Percentiles rank a stretch among this genome's conserved stretches.
Conservation (phyloP, 1,140 invertebrate species). For the Drosophila yakuba region DNA sequence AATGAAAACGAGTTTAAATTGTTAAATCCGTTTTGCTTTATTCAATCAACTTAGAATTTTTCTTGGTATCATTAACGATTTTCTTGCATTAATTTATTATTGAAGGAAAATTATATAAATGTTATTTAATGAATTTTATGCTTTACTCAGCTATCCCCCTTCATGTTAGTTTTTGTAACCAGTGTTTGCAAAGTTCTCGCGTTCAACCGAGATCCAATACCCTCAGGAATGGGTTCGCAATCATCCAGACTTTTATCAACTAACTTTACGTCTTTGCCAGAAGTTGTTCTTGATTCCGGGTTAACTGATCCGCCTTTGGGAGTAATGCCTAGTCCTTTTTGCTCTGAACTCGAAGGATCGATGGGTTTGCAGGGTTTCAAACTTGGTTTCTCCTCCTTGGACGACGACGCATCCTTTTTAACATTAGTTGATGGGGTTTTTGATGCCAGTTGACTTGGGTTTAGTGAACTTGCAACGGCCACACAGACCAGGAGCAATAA, state of each 20-base stretch:
- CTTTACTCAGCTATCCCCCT: no score
- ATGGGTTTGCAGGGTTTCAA: not conserved
- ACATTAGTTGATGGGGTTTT: not conserved
- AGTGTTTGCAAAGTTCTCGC: not conserved
- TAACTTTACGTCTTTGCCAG: not conserved
- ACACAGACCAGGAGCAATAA: not conserved
- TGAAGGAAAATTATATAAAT: not conserved
- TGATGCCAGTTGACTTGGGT: not conserved
- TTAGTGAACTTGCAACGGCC: not conserved
- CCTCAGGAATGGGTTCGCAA: not conserved
- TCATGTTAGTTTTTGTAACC: not conserved
- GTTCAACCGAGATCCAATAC: not conserved
- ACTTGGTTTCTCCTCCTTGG: not conserved
- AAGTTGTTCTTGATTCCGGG: not conserved
- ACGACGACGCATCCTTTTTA: not conserved
- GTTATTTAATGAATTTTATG: not conserved
- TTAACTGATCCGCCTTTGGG: no score
- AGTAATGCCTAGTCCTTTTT: no score
- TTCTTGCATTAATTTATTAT: no score
- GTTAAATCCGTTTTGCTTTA: no score
- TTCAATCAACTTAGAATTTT: no score
- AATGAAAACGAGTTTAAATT: conserved; percentile 1
- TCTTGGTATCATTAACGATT: no score
- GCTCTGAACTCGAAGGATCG: not conserved
- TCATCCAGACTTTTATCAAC: not conserved